Evolutionary conservation across 2,113 vertebrate genomes (phyloP), one percentile per base, ranked within the genome.

Genomic region (Pachyramphus minor): DNA sequence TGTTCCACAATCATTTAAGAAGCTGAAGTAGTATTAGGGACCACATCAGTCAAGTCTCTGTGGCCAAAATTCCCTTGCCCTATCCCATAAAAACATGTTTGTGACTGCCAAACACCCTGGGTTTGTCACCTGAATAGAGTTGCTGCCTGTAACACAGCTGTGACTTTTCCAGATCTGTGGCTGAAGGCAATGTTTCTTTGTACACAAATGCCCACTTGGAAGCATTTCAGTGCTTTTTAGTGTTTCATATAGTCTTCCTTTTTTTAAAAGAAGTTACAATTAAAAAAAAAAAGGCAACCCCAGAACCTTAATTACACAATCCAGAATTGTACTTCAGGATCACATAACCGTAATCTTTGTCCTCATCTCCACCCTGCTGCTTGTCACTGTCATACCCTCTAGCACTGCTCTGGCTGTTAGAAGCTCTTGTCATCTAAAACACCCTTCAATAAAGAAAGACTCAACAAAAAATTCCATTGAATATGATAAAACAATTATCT

Each of bases 291-390:
- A 63, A 58, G 11, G 16, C 62, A 78, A 79, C 42, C 37, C n/a
- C n/a, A 76, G 74, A 91, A 62, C 81, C 53, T 39, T 91, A 96
- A 95, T 86, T 89, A 60, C 64, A 92, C 42, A 56, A 10, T 93
- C 82, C 56, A 44, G 63, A 86, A 83, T 45, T 87, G 50, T 47
- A 37, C 71, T 64, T 14, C 37, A 79, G 82, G 63, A 77, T 84
- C 3, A 0, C 44, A 2, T 47, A 77, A 73, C 39, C 1, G 0
- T 87, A 47, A 71, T 68, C 39, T 62, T 62, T 83, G 71, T 81
- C 90, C 79, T 95, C 71, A 52, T 96, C 90, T 74, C 87, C 68
- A 80, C 93, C 72, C 81, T 80, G 37, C 59, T 86, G 55, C 21
- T 8, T 87, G 84, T 90, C 19, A 13, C 8, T 77, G 25, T 69